Percentiles rank a stretch among this genome's conserved stretches.
These are phyloP conservation scores for Meandrina meandrites DNA, from an alignment of 92 coral and sea anemone species.

Conservation along the genomic window DNA sequence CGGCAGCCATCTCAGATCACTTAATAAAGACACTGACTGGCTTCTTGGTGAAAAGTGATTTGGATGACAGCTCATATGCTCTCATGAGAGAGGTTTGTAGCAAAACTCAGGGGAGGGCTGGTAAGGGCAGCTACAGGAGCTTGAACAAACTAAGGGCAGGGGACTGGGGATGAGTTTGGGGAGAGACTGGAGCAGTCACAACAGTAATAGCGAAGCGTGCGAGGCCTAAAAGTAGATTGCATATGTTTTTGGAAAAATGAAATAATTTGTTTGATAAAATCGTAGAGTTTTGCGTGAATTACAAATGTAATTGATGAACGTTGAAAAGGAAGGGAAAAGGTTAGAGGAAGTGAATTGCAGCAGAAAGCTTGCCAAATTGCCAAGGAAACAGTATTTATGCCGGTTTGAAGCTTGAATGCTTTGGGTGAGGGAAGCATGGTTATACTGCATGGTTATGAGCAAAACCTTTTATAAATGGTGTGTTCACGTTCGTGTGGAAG, in stretches of 20 bases:
- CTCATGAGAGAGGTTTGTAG: conserved; percentile 92
- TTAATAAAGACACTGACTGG: conserved; percentile 87
- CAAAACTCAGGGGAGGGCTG: not conserved
- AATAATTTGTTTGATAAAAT: too few species aligned
- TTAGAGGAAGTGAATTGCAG: not conserved
- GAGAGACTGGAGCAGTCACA: not conserved
- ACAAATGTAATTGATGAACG: too few species aligned
- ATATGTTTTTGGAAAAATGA: too few species aligned
- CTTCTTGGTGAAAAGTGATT: conserved; percentile 81
- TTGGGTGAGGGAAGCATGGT: too few species aligned
- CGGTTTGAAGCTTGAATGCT: too few species aligned
- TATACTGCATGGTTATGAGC: too few species aligned
- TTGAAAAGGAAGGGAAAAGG: not conserved
- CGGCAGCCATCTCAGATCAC: conserved; percentile 99
- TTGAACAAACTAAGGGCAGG: not conserved
- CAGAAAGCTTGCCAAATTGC: not conserved
- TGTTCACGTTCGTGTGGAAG: too few species aligned
- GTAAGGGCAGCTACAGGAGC: not conserved
- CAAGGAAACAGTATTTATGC: too few species aligned
- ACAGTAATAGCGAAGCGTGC: too few species aligned
- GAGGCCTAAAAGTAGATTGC: too few species aligned
- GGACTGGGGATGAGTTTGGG: not conserved
- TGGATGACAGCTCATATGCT: conserved; percentile 87
- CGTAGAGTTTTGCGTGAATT: too few species aligned
- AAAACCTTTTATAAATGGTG: too few species aligned